These are phyloP conservation scores for Sebastes wilsoni DNA, from an alignment of 2,797 vertebrate genomes.

Conservation along the genomic window DNA sequence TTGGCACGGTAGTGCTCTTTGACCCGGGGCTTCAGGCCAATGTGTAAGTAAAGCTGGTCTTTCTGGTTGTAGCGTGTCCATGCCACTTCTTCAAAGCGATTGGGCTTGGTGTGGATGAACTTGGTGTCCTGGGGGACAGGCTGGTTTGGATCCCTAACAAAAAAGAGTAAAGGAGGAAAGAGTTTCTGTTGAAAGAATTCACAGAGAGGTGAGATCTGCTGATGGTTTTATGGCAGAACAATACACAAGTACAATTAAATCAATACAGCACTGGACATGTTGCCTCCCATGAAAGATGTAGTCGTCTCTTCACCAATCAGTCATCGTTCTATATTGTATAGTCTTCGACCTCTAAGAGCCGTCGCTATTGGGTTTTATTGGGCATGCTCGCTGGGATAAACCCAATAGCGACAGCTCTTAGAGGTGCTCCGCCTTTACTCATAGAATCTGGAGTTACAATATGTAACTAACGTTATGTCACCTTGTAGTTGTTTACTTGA, in stretches of 20 bases:
- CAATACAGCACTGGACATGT: not conserved
- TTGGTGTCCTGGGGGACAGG: constrained; percentile 99
- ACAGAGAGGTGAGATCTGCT: not conserved
- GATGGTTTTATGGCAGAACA: not conserved
- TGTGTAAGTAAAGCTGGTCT: constrained; percentile 98
- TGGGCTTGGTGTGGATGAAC: constrained; percentile 99
- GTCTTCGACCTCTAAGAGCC: no score
- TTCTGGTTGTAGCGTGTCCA: constrained; percentile 99
- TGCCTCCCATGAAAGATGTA: not conserved
- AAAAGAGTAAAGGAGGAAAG: not conserved
- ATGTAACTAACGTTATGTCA: not conserved
- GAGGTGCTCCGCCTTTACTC: no score
- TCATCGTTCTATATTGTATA: not conserved
- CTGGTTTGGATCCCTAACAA: constrained; percentile 95
- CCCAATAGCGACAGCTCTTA: no score
- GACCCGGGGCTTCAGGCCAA: constrained; percentile 97
- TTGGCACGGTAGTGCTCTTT: constrained; percentile 99
- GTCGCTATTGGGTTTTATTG: no score
- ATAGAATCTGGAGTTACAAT: no score
- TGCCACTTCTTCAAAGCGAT: constrained; percentile 98
- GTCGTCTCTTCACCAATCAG: not conserved
- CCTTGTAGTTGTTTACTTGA: not conserved
- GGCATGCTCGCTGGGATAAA: no score
- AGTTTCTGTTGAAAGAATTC: not conserved
- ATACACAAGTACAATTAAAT: not conserved